phyloP scores from a whole-genome alignment of 2,113 vertebrate species.

The Caloenas nicobarica region DNA sequence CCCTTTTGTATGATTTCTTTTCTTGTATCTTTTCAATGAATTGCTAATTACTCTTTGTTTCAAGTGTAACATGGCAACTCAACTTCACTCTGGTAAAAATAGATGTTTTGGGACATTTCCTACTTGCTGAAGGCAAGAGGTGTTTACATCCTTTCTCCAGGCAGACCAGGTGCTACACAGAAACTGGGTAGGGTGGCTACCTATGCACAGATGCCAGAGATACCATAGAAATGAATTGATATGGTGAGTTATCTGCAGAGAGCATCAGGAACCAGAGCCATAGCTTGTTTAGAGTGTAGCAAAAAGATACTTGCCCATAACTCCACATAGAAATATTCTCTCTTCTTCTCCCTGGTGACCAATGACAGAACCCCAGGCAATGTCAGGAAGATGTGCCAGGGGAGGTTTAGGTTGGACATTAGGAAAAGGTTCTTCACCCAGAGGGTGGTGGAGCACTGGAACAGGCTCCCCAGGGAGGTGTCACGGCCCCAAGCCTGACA shows the following conservation, averaged over 20 bases:
- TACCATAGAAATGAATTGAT: not conserved
- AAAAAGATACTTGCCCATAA: not conserved
- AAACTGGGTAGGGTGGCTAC: not conserved
- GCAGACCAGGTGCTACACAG: not conserved
- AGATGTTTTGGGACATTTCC: slow-evolving; percentile 44
- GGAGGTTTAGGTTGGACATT: too few relatives aligned
- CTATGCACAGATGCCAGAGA: not conserved
- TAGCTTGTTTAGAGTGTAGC: not conserved
- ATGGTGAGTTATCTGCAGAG: not conserved
- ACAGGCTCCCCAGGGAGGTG: too few relatives aligned
- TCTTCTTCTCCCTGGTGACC: too few relatives aligned
- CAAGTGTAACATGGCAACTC: not conserved
- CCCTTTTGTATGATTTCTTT: slow-evolving; percentile 60
- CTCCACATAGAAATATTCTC: too few relatives aligned
- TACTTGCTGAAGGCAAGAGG: slow-evolving; percentile 1
- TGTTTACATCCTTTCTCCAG: slow-evolving; percentile 25
- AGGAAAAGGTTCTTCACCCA: too few relatives aligned
- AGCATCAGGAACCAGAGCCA: not conserved
- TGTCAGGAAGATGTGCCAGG: too few relatives aligned
- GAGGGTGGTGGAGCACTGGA: too few relatives aligned
- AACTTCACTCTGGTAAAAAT: slow-evolving; percentile 49
- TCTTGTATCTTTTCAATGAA: slow-evolving; percentile 66
- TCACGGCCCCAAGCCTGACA: too few relatives aligned
- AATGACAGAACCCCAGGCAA: too few relatives aligned
- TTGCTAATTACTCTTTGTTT: slow-evolving; percentile 67